Conservation (phyloP, 2,888 invertebrate genomes). For the Acanthosepion pharaonis region DNA sequence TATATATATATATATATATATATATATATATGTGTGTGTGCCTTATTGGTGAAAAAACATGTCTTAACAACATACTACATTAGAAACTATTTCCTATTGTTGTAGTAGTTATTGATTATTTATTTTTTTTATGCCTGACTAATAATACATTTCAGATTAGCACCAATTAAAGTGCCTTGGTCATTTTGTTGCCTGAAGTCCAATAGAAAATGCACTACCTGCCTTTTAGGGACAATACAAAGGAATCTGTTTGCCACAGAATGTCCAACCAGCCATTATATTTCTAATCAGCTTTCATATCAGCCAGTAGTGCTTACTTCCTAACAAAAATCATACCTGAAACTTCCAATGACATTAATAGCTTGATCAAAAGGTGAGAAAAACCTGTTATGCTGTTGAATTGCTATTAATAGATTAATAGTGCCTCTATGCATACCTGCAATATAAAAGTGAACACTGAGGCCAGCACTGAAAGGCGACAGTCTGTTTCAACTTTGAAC, state of each 20-base stretch:
- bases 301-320: background rate
- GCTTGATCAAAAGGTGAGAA: background rate
- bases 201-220: background rate
- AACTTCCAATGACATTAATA: background rate
- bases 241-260: background rate
- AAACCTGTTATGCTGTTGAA: too few species aligned
- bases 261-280: background rate
- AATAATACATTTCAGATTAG: background rate
- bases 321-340: background rate
- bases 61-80: too few species aligned
- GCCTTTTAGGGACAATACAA: background rate
- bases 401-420: too few species aligned
- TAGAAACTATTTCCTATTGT: background rate
- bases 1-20: too few species aligned
- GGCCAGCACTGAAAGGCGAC: too few species aligned
- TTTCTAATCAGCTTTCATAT: background rate
- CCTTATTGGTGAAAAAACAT: too few species aligned
- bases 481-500: too few species aligned
- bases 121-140: background rate
- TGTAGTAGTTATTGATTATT: background rate
- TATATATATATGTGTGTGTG: too few species aligned
- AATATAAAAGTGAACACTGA: too few species aligned
- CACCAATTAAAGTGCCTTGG: background rate
- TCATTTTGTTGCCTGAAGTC: background rate
- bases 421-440: too few species aligned